These are phyloP conservation scores for Asteroscopus sphinx DNA, from an alignment of 2,888 invertebrate species.

Conservation along the genomic window DNA sequence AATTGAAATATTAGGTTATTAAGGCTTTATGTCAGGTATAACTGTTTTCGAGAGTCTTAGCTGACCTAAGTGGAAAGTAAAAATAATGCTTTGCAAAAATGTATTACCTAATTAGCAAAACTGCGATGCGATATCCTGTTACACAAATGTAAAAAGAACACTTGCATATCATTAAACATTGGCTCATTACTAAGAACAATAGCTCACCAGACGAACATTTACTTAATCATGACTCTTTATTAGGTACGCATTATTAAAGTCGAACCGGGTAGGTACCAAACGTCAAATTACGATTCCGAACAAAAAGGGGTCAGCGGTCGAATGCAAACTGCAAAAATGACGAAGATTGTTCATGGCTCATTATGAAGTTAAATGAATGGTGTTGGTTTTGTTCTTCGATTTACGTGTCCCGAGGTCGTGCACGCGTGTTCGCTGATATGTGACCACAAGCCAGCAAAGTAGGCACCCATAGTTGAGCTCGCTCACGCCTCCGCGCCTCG, in stretches of 20 bases:
- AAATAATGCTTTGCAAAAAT: slow-evolving; percentile 3
- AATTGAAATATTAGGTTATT: too few species aligned
- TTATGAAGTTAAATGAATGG: slow-evolving; percentile 84
- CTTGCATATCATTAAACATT: slow-evolving; percentile 70
- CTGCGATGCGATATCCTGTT: slow-evolving; percentile 64
- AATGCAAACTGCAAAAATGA: slow-evolving; percentile 81
- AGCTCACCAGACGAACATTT: slow-evolving; percentile 75
- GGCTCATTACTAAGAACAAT: slow-evolving; percentile 81
- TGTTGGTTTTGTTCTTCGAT: slow-evolving; percentile 72
- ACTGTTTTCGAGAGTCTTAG: too few species aligned
- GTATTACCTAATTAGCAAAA: slow-evolving; percentile 52
- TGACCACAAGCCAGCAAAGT: slow-evolving; percentile 46
- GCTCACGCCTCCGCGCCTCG: slow-evolving; percentile 52
- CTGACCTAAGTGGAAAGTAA: background rate
- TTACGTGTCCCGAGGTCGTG: slow-evolving; percentile 67
- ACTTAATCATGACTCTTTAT: slow-evolving; percentile 83
- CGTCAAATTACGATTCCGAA: slow-evolving; percentile 78
- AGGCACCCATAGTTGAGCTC: slow-evolving; percentile 45
- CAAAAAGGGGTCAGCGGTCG: slow-evolving; percentile 80
- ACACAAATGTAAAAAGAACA: slow-evolving; percentile 66
- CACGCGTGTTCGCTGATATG: slow-evolving; percentile 63
- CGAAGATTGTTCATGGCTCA: slow-evolving; percentile 86
- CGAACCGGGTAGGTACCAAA: slow-evolving; percentile 75
- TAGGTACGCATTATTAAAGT: slow-evolving; percentile 80
- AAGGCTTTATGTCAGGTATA: too few species aligned